Evolutionary conservation across 2,888 invertebrate species (phyloP), one percentile per base, ranked within the genome.

Genomic region (Bugula neritina): DNA sequence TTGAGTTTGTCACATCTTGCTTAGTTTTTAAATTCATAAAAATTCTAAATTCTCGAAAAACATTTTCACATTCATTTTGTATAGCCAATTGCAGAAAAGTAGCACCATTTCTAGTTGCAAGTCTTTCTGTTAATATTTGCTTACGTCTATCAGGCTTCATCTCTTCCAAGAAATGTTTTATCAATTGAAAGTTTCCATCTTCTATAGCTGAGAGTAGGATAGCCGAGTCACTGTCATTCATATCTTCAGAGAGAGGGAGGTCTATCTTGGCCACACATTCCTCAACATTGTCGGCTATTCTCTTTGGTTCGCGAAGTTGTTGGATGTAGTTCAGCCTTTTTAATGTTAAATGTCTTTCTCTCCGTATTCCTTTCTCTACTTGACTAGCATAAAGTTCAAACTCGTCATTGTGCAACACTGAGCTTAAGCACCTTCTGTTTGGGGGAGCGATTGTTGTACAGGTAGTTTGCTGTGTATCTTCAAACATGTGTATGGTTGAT

Each of bases 131-230:
- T n/a, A 63, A n/a, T 10, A 63, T 13, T 5, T 63, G 10, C 27
- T 63, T 2, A 5, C 34, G 21, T 31, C 31, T 34, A 31, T 21
- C 10, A 31, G 63, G 63, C n/a, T 25, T 63, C 63, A 63, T 13
- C 29, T 63, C 63, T 5, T 31, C 31, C 31, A 63, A n/a, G 27
- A 63, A 63, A 27, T 63, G 2, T 5, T n/a, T 27, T 2, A 63
- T 63, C n/a, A 63, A 31, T 13, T 63, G 2, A 13, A 31, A 25
- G 34, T 63, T 63, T 13, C 63, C 63, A 63, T 63, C 63, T n/a
- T 63, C 5, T 10, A 63, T 63, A 2, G 63, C 63, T 34, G 63
- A 63, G 17, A 63, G 63, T 31, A 63, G 27, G 34, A 63, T 63
- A 10, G 63, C 63, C 5, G 31, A 29, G 63, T 63, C 63, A 34